Percentiles rank a stretch among this genome's conserved stretches.
Evolutionary conservation across 2,888 invertebrate genomes (phyloP).

Genomic region (Diplolepis rosae): DNA sequence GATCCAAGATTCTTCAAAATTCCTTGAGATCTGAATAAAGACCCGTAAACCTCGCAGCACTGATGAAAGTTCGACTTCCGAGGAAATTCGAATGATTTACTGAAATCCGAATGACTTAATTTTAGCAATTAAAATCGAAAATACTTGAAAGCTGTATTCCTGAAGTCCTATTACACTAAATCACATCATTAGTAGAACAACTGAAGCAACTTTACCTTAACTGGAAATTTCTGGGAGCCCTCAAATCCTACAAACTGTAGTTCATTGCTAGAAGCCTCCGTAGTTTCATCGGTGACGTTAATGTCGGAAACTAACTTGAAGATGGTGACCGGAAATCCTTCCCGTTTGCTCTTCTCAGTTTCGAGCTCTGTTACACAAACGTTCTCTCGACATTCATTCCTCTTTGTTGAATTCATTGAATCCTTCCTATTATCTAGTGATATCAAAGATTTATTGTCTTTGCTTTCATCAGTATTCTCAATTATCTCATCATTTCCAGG

Average conservation of each 20-base stretch:
- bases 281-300: conserved; percentile 16
- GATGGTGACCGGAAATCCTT: conserved; percentile 6
- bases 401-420: neutral
- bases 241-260: conserved; percentile 60
- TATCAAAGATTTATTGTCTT: neutral
- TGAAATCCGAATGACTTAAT: too few species aligned
- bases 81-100: too few species aligned
- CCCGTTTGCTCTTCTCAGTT: neutral
- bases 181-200: conserved; percentile 1
- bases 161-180: neutral
- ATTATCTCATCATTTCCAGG: conserved; percentile 38
- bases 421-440: neutral
- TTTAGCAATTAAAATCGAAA: neutral
- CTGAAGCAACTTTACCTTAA: conserved; percentile 39
- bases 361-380: neutral
- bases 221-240: conserved; percentile 61
- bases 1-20: too few species aligned
- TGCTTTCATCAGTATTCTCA: conserved; percentile 32
- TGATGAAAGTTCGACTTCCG: too few species aligned
- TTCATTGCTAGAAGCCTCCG: conserved; percentile 40
- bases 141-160: neutral
- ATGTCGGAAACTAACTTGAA: conserved; percentile 5
- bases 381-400: neutral
- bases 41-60: too few species aligned
- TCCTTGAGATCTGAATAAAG: too few species aligned